Evolutionary conservation across 2,888 invertebrate genomes (phyloP), one percentile per base, ranked within the genome.

Genomic region (Thecocarcelia acutangulata): DNA sequence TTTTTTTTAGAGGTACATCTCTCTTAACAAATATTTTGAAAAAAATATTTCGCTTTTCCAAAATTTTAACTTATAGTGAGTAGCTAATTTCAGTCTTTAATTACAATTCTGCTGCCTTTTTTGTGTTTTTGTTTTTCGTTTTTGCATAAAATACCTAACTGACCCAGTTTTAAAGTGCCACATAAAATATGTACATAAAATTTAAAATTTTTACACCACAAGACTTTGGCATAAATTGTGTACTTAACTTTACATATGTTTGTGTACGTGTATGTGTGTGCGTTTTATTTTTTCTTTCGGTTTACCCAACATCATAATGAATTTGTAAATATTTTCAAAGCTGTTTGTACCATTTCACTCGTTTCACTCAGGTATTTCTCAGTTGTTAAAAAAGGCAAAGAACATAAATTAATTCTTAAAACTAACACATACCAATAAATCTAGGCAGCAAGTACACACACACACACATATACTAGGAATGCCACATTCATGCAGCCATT

Each of bases 231-330:
- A 54, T 37, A 37, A 37, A 63, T 21, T 21, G 54, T 46, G 50
- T 61, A 46, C 12, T 37, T 12, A 6, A n/a, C n/a, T 21, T 6
- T 33, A 24, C 17, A n/a, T 28, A 28, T 28, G 28, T 4, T 4
- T 28, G 28, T 28, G 28, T 28, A 28, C 28, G 11, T 11, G 9
- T 5, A 8, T 52, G 24, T 24, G 15, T 33, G 11, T 24, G 48
- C 64, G 48, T 58, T 46, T 63, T 56, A 33, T 24, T 24, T 5
- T 33, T 33, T 8, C 8, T 33, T 33, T 46, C 13, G 37, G 70
- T 59, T 37, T 17, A 64, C n/a, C 56, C 61, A 58, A 77, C 63
- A 64, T 42, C 28, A 64, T 77, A 77, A 77, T 70, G 56, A 77
- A 77, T 77, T 64, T 70, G 40, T 64, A 66, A 66, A 72, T 46